Evolutionary conservation across 2,797 vertebrate genomes (phyloP), one percentile per base, ranked within the genome.

Genomic region (Semaprochilodus insignis): DNA sequence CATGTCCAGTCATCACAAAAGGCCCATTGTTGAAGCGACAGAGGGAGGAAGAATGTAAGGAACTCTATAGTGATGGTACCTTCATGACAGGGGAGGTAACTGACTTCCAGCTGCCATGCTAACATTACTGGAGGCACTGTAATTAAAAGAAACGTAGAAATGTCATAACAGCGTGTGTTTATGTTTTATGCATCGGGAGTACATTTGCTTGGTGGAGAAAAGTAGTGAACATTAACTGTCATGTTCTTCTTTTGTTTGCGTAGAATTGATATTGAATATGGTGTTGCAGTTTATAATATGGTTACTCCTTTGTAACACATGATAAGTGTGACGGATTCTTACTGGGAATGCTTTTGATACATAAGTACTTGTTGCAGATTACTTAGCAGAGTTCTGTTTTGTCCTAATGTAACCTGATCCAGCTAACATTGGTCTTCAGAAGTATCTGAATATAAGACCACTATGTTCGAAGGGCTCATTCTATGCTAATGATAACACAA

Each of bases 1-100:
- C 82, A 87, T 90, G 92, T 93, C 93, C 94, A 93, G 90, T 94
- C 92, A 91, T 93, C 91, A 92, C 90, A 94, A 94, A 87, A 78
- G 10, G 23, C 62, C 57, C 34, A 36, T 84, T 82, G 62, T 70
- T 81, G 85, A 74, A 48, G 83, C 80, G 72, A 78, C 66, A 63
- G 48, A 72, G 63, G 73, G 51, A 73, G 77, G 73, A 21, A 85
- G 81, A 40, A 63, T 51, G 27, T 15, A n/a, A 69, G 11, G 25
- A 69, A 66, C 19, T 11, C 1, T 31, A 74, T 74, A 74, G 51
- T 31, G 52, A 74, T 57, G 40, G 31, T 59, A 34, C 17, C 54
- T 74, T 57, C 1, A 34, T 62, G 69, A 55, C 40, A 19, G 54
- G 15, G 54, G 7, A 31, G 70, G 81, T 74, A 83, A 60, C 27